Percentiles rank a stretch among this genome's conserved stretches.
Conservation (phyloP, 2,888 invertebrate genomes). For the Gryllus longicercus region DNA sequence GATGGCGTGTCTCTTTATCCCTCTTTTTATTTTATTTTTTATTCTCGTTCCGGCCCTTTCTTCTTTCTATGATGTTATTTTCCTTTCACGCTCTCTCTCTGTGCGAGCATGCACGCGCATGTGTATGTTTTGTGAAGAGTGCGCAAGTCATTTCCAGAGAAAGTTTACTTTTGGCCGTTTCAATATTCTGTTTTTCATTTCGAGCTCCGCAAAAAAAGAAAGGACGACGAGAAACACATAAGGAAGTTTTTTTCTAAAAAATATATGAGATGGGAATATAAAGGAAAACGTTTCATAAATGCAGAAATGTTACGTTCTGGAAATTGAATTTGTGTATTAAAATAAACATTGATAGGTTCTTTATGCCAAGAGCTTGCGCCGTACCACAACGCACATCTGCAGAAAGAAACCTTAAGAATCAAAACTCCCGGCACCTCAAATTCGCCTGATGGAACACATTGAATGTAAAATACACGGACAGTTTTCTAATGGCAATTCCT, state of each 20-base stretch:
- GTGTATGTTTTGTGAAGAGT: constrained; percentile 35
- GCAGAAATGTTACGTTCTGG: constrained; percentile 33
- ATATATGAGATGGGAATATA: constrained; percentile 34
- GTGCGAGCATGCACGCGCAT: not conserved
- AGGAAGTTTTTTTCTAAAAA: constrained; percentile 30
- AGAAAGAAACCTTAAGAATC: too few species aligned
- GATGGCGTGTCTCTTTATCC: constrained; percentile 27
- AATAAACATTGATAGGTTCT: constrained; percentile 34
- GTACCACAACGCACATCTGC: too few species aligned
- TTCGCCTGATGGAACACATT: too few species aligned
- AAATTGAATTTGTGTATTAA: constrained; percentile 38
- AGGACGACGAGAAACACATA: constrained; percentile 33
- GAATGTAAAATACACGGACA: too few species aligned
- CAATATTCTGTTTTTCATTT: constrained; percentile 43
- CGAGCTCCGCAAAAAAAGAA: constrained; percentile 36
- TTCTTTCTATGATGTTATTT: constrained; percentile 32
- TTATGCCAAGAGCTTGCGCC: not conserved
- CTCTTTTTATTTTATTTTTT: constrained; percentile 36
- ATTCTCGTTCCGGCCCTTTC: constrained; percentile 39
- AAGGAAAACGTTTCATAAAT: constrained; percentile 34
- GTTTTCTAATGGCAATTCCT: too few species aligned
- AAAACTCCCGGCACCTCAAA: too few species aligned
- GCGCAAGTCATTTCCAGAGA: constrained; percentile 38
- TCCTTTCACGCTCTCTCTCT: constrained; percentile 25
- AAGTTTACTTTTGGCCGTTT: constrained; percentile 43